Evolutionary conservation across 1,140 invertebrate genomes (phyloP).

Genomic region (Laupala kohalensis): DNA sequence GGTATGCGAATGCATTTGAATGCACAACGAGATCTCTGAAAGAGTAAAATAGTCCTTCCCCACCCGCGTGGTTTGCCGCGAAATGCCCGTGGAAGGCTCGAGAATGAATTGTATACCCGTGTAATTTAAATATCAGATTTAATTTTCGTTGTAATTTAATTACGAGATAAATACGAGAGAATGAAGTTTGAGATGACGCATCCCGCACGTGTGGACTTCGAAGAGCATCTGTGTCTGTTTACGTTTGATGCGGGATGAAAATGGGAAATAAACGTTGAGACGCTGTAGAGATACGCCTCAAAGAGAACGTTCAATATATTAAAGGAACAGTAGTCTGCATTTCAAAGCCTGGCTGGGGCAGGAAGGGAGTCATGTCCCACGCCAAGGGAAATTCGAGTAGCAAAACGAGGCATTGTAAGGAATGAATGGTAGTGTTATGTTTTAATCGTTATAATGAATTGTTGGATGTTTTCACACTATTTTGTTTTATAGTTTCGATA

Average conservation of each 20-base stretch:
- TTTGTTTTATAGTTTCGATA: no score
- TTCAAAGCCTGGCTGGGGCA: no score
- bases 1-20: neutral
- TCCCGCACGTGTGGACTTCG: neutral
- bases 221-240: neutral
- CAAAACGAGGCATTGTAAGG: no score
- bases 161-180: neutral
- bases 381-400: no score
- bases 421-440: no score
- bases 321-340: neutral
- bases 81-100: no score
- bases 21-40: neutral
- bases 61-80: no score
- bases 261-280: neutral
- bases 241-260: neutral
- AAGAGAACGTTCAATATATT: neutral
- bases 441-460: no score
- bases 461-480: no score
- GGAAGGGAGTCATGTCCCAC: no score
- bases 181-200: neutral
- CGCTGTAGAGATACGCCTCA: neutral
- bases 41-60: no score
- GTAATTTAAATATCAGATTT: neutral
- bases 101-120: neutral
- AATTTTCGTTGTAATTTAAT: neutral